Conservation (phyloP, 2,888 invertebrate genomes). For the Dorcus hopei region DNA sequence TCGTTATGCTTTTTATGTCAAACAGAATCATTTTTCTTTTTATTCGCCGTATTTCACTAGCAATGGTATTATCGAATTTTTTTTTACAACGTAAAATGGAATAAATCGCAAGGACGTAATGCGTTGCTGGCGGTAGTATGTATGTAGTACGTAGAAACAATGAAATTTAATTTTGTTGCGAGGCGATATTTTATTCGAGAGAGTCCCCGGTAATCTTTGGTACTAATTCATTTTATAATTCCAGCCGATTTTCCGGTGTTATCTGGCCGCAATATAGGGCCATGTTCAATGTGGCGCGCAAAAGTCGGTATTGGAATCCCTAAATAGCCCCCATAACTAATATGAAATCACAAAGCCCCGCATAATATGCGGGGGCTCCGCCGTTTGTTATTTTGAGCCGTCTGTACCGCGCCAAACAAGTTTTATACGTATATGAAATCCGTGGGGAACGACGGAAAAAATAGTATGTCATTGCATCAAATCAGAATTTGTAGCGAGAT, state of each 20-base stretch:
- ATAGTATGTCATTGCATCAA: slow-evolving; percentile 31
- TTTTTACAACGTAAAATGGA: too few species aligned
- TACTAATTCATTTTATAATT: slow-evolving; percentile 20
- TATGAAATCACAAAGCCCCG: slow-evolving; percentile 26
- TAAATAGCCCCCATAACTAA: slow-evolving; percentile 27
- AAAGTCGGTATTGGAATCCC: slow-evolving; percentile 25
- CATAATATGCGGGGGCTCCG: slow-evolving; percentile 23
- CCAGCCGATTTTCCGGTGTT: slow-evolving; percentile 19
- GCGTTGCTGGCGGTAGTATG: too few species aligned
- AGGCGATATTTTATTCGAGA: slow-evolving; percentile 17
- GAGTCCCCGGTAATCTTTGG: slow-evolving; percentile 13
- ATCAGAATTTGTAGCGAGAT: slow-evolving; percentile 27
- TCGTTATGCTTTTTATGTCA: too few species aligned
- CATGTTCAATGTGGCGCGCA: slow-evolving; percentile 24
- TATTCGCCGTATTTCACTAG: too few species aligned
- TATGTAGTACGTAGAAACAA: neutral
- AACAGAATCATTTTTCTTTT: too few species aligned
- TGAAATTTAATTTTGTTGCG: neutral
- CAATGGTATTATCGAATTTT: too few species aligned
- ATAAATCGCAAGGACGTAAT: too few species aligned
- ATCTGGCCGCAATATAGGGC: slow-evolving; percentile 12
- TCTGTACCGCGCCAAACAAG: slow-evolving; percentile 17
- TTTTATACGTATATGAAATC: slow-evolving; percentile 22
- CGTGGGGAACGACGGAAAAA: slow-evolving; percentile 21
- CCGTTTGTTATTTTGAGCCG: slow-evolving; percentile 3